Conservation (phyloP, 2,888 invertebrate genomes). For the Iphiclides podalirius region DNA sequence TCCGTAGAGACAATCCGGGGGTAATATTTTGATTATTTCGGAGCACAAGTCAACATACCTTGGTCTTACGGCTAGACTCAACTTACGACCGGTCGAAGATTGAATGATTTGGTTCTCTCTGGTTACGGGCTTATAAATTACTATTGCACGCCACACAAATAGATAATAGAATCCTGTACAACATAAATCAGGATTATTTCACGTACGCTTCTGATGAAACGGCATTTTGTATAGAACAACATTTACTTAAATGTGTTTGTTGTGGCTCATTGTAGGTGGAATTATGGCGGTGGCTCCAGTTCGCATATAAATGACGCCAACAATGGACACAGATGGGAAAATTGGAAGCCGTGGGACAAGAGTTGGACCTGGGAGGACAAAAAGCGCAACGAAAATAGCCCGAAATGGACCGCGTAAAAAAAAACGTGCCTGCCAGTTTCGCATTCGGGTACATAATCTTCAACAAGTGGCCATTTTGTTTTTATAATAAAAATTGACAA, state of each 20-base stretch:
- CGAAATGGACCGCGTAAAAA: conserved; percentile 20
- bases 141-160: no score
- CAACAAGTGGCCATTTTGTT: conserved; percentile 17
- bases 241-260: background rate
- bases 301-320: conserved; percentile 39
- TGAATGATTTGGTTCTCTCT: no score
- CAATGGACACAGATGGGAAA: conserved; percentile 41
- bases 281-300: conserved; percentile 31
- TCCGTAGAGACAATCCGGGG: background rate
- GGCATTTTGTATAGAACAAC: background rate
- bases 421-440: background rate
- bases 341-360: conserved; percentile 53
- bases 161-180: conserved; percentile 10
- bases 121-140: no score
- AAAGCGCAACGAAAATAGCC: conserved; percentile 21
- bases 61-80: no score
- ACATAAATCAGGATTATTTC: conserved; percentile 5
- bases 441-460: background rate
- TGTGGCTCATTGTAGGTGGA: conserved; percentile 2
- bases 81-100: no score
- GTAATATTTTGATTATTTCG: conserved; percentile 2
- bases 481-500: background rate
- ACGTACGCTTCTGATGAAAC: no score
- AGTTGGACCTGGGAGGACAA: conserved; percentile 26
- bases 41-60: background rate